Conservation (phyloP, 1,140 invertebrate genomes). For the Vollenhovia emeryi region DNA sequence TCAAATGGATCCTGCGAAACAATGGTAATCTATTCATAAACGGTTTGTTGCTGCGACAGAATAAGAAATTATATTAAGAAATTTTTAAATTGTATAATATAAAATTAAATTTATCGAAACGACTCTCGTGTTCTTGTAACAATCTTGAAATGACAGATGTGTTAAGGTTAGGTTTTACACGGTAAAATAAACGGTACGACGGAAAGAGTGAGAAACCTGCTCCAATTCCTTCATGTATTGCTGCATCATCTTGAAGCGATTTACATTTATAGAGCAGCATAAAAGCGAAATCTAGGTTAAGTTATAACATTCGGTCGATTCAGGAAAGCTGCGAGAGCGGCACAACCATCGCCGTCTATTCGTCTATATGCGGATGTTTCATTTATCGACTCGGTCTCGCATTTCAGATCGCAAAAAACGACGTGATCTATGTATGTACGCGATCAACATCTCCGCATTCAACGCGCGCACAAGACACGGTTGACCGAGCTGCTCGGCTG, state of each 20-base stretch:
- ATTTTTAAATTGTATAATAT: neutral
- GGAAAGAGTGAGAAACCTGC: slow-evolving; percentile 85
- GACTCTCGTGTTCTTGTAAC: neutral
- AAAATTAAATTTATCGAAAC: neutral
- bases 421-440: neutral
- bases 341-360: neutral
- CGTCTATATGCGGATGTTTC: slow-evolving; percentile 9
- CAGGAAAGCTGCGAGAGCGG: neutral
- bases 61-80: neutral
- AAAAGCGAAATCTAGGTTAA: neutral
- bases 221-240: slow-evolving; percentile 94
- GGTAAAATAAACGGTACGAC: neutral
- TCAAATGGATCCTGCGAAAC: slow-evolving; percentile 95
- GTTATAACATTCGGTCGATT: slow-evolving; percentile 6
- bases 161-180: too few relatives aligned
- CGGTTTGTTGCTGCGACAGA: neutral
- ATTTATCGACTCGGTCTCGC: neutral
- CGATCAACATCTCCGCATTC: neutral
- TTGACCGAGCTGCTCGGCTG: too few relatives aligned
- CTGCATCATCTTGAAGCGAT: slow-evolving; percentile 90
- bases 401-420: neutral
- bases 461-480: neutral
- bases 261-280: neutral
- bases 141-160: too few relatives aligned
- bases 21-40: neutral